Percentiles rank a stretch among this genome's conserved stretches.
phyloP scores from a whole-genome alignment of 1,140 invertebrate genomes.

The Temnothorax curvispinosus region DNA sequence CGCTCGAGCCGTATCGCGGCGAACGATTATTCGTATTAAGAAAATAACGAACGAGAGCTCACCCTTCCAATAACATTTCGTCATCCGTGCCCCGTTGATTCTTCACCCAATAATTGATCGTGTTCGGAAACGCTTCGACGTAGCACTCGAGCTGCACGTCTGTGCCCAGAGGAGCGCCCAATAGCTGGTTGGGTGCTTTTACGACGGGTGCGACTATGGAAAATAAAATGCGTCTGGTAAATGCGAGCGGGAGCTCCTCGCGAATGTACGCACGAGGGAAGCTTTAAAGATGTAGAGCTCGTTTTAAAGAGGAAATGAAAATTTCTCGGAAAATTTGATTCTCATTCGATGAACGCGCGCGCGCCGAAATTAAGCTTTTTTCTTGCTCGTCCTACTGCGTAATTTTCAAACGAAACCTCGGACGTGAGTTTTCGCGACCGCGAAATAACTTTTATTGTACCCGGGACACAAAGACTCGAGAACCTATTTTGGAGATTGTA shows the following conservation, averaged over 20 bases:
- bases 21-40: slow-evolving; percentile 20
- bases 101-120: slow-evolving; percentile 94
- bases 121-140: slow-evolving; percentile 93
- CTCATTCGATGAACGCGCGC: background rate
- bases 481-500: background rate
- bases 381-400: background rate
- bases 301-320: background rate
- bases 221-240: slow-evolving; percentile 41
- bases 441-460: background rate
- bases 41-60: slow-evolving; percentile 73
- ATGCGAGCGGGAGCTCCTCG: background rate
- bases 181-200: slow-evolving; percentile 92
- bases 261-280: background rate
- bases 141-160: slow-evolving; percentile 93
- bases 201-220: slow-evolving; percentile 92
- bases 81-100: slow-evolving; percentile 86
- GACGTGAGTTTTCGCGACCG: background rate
- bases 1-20: background rate
- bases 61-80: slow-evolving; percentile 93
- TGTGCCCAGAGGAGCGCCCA: slow-evolving; percentile 92
- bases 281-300: background rate
- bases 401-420: background rate
- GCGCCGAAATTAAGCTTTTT: background rate
- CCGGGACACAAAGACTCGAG: background rate
- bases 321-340: background rate